A percentile compares a stretch with the other conserved stretches of the same genome.
Evolutionary conservation across 2,797 vertebrate genomes (phyloP).

Genomic region (Morus bassanus): DNA sequence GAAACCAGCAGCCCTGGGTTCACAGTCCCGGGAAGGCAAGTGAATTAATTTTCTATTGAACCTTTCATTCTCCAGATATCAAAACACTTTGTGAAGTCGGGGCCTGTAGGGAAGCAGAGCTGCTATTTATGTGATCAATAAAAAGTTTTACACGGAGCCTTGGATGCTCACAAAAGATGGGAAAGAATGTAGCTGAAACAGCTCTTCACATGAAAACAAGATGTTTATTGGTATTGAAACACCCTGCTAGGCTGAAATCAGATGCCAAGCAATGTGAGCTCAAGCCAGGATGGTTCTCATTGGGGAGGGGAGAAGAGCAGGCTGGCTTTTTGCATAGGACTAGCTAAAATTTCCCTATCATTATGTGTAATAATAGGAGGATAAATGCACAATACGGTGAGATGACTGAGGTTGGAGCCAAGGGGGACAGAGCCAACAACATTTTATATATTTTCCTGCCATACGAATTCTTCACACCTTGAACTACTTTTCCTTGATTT

Average conservation of each 20-base stretch:
- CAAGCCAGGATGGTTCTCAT: neutral
- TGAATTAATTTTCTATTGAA: conserved; percentile 43
- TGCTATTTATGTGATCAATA: conserved; percentile 62
- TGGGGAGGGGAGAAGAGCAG: neutral
- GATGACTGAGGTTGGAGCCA: neutral
- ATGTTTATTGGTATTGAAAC: conserved; percentile 58
- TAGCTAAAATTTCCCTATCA: conserved; percentile 6
- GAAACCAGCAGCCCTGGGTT: neutral
- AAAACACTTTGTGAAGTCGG: conserved; percentile 3
- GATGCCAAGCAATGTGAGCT: neutral
- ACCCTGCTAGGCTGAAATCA: conserved; percentile 49
- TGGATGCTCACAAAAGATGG: conserved; percentile 45
- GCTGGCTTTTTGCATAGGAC: neutral
- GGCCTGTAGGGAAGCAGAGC: conserved; percentile 39
- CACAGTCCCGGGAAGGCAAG: neutral
- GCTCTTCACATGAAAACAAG: conserved; percentile 54
- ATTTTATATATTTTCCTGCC: neutral
- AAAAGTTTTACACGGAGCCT: conserved; percentile 56
- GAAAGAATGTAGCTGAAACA: conserved; percentile 49
- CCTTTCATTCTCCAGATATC: conserved; percentile 18
- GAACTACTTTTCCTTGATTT: conserved; percentile 32
- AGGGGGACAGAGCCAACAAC: conserved; percentile 5
- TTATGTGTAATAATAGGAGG: neutral
- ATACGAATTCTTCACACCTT: conserved; percentile 30
- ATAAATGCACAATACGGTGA: conserved; percentile 13